Evolutionary conservation across 2,888 invertebrate species (phyloP), one percentile per base, ranked within the genome.

Genomic region (Noctua fimbriata): DNA sequence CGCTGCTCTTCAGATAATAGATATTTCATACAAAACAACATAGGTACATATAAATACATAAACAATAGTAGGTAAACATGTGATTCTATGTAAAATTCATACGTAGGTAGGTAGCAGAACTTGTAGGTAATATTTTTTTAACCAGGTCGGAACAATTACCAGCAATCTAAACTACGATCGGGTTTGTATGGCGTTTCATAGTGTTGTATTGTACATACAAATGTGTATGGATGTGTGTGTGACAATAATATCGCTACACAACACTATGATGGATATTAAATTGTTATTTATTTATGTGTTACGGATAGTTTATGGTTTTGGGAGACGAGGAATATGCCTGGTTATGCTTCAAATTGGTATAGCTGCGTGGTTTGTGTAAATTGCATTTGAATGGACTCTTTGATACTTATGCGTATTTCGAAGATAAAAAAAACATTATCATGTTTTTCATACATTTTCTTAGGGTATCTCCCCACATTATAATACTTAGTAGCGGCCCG

Each of bases 81-180:
- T 71, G 32, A 32, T 44, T 69, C 67, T 63, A 81, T 81, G 49
- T 77, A 73, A 74, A 85, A 69, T 41, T 24, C 16, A 76, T 70
- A 55, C 12, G 24, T 18, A 28, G 7, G 60, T 32, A 28, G 60
- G 60, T 60, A 60, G 7, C 1, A 32, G 67, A 18, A 67, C 67
- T 41, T 16, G 58, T 2, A 73, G 72, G 73, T 87, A 78, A 58
- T 70, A 84, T 79, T 82, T 86, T 85, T 88, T 85, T 88, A 92
- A 92, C 90, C 90, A 89, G 92, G 92, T 89, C 92, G 90, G 83
- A 70, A 88, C 90, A 92, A 93, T 93, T 92, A 92, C 72, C 0
- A 18, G n/a, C 78, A 85, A 93, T 93, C 93, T 92, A 88, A 92
- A 92, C 91, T 91, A 88, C 92, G 82, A 93, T 93, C 93, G 49